Conservation (phyloP, 2,888 invertebrate species). For the Microplitis manilae region DNA sequence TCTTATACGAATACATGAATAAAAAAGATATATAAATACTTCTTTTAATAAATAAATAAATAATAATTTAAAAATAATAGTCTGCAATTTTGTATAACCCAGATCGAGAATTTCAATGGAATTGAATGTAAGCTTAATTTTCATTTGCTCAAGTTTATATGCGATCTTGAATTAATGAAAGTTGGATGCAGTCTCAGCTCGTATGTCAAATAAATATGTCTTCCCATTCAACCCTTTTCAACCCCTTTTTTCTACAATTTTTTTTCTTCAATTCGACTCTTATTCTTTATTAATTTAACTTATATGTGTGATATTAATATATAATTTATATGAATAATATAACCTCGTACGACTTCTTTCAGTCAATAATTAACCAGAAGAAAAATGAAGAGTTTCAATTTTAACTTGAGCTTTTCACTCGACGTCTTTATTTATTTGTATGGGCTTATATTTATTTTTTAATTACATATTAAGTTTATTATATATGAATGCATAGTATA, state of each 20-base stretch:
- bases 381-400: background rate
- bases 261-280: constrained; percentile 18
- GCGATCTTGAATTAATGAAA: constrained; percentile 73
- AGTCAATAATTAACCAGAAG: background rate
- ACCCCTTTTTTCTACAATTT: constrained; percentile 23
- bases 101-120: constrained; percentile 68
- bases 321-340: background rate
- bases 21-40: constrained; percentile 38
- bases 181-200: constrained; percentile 72
- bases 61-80: constrained; percentile 38
- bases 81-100: constrained; percentile 61
- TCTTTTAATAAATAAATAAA: background rate
- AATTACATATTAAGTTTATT: too few relatives aligned
- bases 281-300: background rate
- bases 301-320: background rate
- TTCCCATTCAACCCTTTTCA: constrained; percentile 52
- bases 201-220: constrained; percentile 73
- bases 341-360: background rate
- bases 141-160: constrained; percentile 62
- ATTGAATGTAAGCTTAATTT: constrained; percentile 68
- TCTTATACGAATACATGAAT: constrained; percentile 35
- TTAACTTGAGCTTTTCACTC: constrained; percentile 27
- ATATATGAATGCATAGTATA: too few relatives aligned
- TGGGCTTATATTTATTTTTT: background rate
- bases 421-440: constrained; percentile 40